Base-by-base conservation (phyloP, 2,888 invertebrate genomes). In the Allygus modestus region DNA sequence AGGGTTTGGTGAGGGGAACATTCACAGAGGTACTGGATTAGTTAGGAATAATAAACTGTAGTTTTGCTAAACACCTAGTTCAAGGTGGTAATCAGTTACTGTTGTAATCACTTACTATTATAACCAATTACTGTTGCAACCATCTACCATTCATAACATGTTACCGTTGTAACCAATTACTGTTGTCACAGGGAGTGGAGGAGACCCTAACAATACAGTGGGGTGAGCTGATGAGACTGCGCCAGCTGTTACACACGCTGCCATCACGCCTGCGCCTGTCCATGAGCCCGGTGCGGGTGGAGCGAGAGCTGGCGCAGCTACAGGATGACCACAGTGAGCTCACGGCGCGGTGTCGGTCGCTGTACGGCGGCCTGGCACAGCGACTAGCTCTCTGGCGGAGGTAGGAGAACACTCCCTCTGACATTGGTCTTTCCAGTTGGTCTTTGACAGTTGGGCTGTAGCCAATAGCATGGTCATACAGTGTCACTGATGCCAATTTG, bases 191-290 rank as follows among this genome's bases (percentile, higher is more conserved):
- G 88, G 87, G 92, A 54, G 92, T 96, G 23, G 92, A 94, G 17
- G 94, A 95, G 86, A 95, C 96, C 86, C 90, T 97, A 17, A 92
- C 93, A 0, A 90, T 92, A 0, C 93, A 96, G 85, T 97, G 96
- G 96, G 94, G 95, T 87, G 96, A 96, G 87, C 93, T 96, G 41
- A 94, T 96, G 92, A 92, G 93, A 0, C 90, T 96, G 31, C 91
- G 96, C 33, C 96, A 96, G 89, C 92, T 95, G 83, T 90, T 96
- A 37, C 96, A 97, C 88, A 95, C 96, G 0, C 90, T 97, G 81
- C 96, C 96, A 0, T 95, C 94, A 89, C 93, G 95, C 58, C 91
- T 96, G 84, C 93, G 95, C 73, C 94, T 96, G 65, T 94, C 95
- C 0, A 94, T 97, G 0, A 96, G 96, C 0, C 96, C 96, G 0